Evolutionary conservation across 2,113 vertebrate species (phyloP).

Genomic region (Dipodomys spectabilis): DNA sequence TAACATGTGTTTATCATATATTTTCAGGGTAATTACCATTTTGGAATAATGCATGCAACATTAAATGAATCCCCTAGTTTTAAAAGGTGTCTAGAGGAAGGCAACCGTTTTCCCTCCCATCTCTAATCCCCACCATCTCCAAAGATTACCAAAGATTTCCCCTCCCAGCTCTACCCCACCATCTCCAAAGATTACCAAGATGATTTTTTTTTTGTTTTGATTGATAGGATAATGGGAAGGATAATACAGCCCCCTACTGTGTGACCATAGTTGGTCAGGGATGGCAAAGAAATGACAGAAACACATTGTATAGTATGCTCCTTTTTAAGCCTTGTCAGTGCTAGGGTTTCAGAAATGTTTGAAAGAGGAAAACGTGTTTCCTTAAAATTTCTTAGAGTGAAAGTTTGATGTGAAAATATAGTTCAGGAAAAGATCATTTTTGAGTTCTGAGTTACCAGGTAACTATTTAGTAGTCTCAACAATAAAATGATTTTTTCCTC

Average conservation of each 20-base stretch:
- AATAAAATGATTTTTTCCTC: constrained; percentile 1
- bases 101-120: constrained; percentile 16
- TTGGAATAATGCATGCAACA: constrained; percentile 70
- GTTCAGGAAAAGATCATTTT: neutral
- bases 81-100: constrained; percentile 75
- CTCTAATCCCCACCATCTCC: constrained; percentile 30
- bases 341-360: neutral
- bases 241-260: constrained; percentile 42
- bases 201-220: constrained; percentile 67
- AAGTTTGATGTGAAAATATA: neutral
- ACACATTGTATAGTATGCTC: neutral
- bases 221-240: constrained; percentile 68
- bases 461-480: neutral
- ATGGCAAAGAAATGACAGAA: constrained; percentile 4
- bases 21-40: constrained; percentile 82
- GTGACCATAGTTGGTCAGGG: neutral
- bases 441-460: constrained; percentile 36
- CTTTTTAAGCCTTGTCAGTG: constrained; percentile 8
- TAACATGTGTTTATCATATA: constrained; percentile 79
- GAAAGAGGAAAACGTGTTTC: neutral
- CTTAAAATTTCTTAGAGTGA: constrained; percentile 6
- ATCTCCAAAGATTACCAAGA: constrained; percentile 63
- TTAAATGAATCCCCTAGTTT: constrained; percentile 74
- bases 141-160: constrained; percentile 74
- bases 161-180: constrained; percentile 33